Base-by-base conservation (phyloP, 2,888 invertebrate genomes). In the Drosophila suboccidentalis region DNA sequence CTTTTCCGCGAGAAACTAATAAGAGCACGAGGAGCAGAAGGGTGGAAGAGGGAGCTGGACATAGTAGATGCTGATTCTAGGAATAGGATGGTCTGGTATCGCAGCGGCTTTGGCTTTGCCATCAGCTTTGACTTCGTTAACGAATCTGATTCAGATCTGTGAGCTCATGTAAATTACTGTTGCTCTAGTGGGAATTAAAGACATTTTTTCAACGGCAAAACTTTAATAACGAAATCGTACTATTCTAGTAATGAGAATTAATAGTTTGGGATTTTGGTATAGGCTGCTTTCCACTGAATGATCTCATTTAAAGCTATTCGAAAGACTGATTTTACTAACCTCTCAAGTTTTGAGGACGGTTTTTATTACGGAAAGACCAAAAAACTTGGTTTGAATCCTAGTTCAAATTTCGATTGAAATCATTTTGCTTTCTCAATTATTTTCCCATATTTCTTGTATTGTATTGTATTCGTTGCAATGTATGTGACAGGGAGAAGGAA, bases 1-100 rank as follows among this genome's bases (percentile, higher is more conserved):
- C 59, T 84, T 83, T 74, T 80, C 53, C 67, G 64, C 71, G 61
- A 36, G 54, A 62, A 80, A 72, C 70, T 85, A 80, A 78, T 72
- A 68, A 63, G 54, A 72, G 55, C 5, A 13, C 32, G 26, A n/a
- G 10, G 8, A 17, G 32, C n/a, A n/a, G n/a, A 6, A 26, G 47
- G 36, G 3, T n/a, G 5, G 13, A 15, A 19, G 34, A 39, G 19
- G n/a, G 11, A 50, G 13, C 5, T n/a, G 17, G n/a, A 41, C 4
- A 19, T 49, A 13, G 26, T 17, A 13, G 51, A 15, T 39, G 17
- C 15, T 57, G 51, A 29, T 39, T 38, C 6, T 29, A 9, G 41
- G 44, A 4, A 46, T 46, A 34, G 44, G 8, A 57, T 46, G 22
- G 19, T 19, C 43, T 44, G 36, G 13, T 11, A 58, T 38, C 8